Percentiles rank a stretch among this genome's conserved stretches.
These are phyloP conservation scores for Helicorthomorpha holstii DNA, from an alignment of 1,140 invertebrate genomes.

Conservation along the genomic window DNA sequence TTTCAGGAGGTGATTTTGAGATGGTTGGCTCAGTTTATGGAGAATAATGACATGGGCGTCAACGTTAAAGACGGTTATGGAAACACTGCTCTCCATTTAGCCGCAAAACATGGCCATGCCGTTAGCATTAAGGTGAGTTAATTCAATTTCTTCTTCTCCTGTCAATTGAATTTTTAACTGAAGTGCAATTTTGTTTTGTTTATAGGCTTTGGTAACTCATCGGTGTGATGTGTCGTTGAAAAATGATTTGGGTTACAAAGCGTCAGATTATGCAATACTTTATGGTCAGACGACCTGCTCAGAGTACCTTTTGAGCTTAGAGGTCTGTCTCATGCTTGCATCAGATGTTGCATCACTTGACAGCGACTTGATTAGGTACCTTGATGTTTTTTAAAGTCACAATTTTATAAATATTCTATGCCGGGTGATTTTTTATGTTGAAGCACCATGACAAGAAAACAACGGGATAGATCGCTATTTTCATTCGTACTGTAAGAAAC, in stretches of 20 bases:
- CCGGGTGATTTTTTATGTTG: background rate
- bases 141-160: background rate
- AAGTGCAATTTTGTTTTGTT: no score
- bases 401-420: background rate
- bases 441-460: background rate
- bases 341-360: conserved; percentile 2
- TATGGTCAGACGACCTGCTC: conserved; percentile 11
- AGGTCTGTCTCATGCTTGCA: background rate
- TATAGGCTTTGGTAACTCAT: conserved; percentile 2
- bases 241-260: conserved; percentile 14
- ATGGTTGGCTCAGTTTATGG: conserved; percentile 17
- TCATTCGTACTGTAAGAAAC: no score
- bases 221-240: conserved; percentile 1
- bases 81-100: conserved; percentile 25
- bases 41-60: conserved; percentile 14
- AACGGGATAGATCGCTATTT: no score
- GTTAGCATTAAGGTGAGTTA: conserved; percentile 6
- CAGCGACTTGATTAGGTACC: conserved; percentile 2
- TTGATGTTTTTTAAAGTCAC: background rate
- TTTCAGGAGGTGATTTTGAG: conserved; percentile 12
- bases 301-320: conserved; percentile 5
- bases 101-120: conserved; percentile 17
- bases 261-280: conserved; percentile 10
- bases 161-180: background rate
- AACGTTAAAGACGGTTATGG: conserved; percentile 21